A percentile compares a stretch with the other conserved stretches of the same genome.
These are phyloP conservation scores for Trissonchulus sp. DNA, from an alignment of 2,888 invertebrate genomes.

Conservation along the genomic window DNA sequence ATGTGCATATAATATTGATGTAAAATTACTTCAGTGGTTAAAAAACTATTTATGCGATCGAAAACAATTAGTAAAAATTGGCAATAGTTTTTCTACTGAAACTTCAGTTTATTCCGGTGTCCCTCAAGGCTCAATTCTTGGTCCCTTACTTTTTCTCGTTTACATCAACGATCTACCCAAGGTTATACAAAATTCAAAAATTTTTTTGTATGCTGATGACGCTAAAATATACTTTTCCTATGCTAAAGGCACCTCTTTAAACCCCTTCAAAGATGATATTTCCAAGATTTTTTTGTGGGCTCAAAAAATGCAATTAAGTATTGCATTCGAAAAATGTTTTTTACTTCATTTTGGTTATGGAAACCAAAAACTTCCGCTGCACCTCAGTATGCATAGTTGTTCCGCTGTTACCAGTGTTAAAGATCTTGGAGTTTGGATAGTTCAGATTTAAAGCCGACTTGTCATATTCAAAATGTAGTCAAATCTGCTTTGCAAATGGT, in stretches of 20 bases:
- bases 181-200: background rate
- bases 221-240: slow-evolving; percentile 6
- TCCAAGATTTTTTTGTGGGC: background rate
- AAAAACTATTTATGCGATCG: background rate
- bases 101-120: slow-evolving; percentile 22
- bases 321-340: background rate
- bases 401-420: too few relatives aligned
- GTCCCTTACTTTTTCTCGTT: slow-evolving; percentile 17
- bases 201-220: slow-evolving; percentile 26
- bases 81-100: background rate
- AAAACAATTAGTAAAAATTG: background rate
- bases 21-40: background rate
- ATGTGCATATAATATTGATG: background rate
- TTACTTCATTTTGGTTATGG: background rate
- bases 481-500: background rate
- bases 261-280: background rate
- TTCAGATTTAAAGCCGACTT: too few relatives aligned
- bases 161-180: slow-evolving; percentile 18
- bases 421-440: too few relatives aligned
- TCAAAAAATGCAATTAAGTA: background rate
- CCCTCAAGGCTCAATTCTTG: slow-evolving; percentile 23
- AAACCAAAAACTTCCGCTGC: too few relatives aligned
- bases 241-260: background rate
- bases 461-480: too few relatives aligned
- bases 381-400: too few relatives aligned